Conservation (phyloP, 2,888 invertebrate genomes). For the Chrysomela aeneicollis region DNA sequence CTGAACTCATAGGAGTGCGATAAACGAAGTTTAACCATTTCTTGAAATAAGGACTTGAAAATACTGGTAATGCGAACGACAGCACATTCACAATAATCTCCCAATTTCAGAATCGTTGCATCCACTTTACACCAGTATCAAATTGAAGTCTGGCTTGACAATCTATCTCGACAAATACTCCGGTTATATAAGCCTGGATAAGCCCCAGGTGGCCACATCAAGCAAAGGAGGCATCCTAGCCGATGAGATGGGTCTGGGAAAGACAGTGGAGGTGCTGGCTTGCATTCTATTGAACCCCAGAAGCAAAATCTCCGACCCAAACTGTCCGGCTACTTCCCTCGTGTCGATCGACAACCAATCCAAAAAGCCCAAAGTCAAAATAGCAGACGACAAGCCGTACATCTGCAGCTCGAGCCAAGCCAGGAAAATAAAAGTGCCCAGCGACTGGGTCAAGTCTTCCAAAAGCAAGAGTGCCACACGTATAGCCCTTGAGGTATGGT, state of each 20-base stretch:
- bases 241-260: conserved; percentile 85
- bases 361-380: conserved; percentile 28
- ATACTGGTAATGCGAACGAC: too few species aligned
- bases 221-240: conserved; percentile 75
- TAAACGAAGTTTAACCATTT: too few species aligned
- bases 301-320: neutral
- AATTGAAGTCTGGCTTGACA: conserved; percentile 48
- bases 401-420: conserved; percentile 28
- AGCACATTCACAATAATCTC: too few species aligned
- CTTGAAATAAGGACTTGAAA: too few species aligned
- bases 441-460: conserved; percentile 43
- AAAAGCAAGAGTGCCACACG: conserved; percentile 45
- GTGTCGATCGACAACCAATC: conserved; percentile 16
- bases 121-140: conserved; percentile 52
- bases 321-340: neutral
- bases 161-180: conserved; percentile 60
- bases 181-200: conserved; percentile 58
- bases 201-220: conserved; percentile 52
- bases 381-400: conserved; percentile 23
- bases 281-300: conserved; percentile 68
- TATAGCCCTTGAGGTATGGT: conserved; percentile 52
- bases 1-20: too few species aligned
- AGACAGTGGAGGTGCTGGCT: conserved; percentile 79
- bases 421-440: conserved; percentile 46
- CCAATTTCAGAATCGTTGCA: conserved; percentile 49